Evolutionary conservation across 2,888 invertebrate genomes (phyloP), one percentile per base, ranked within the genome.

Genomic region (Conistra vaccinii): DNA sequence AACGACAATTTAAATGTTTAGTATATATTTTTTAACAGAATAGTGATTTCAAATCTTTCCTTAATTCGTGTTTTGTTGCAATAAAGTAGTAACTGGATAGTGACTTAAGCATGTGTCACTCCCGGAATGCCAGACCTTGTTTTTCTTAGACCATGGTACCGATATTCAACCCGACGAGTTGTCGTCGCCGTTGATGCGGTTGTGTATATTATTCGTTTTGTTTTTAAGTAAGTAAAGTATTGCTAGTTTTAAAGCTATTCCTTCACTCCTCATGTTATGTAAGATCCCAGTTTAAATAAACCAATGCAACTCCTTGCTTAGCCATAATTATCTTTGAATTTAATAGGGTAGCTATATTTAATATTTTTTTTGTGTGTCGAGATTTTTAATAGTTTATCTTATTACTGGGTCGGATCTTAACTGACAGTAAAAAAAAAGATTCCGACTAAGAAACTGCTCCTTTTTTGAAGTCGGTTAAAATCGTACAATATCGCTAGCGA

Each of bases 351-450:
- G 23, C 20, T 72, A 72, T 60, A 45, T 14, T 63, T 23, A 29
- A 42, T 20, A 26, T 61, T 74, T 61, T 61, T 57, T 32, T 65
- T 35, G 29, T 67, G 29, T 53, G 45, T 62, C 17, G 14, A 17
- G 12, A 53, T 76, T 68, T 32, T 23, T 42, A 14, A 60, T 60
- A 20, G 17, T 32, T 58, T 60, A 35, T 57, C 32, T 39, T 77
- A n/a, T 20, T 32, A 42, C 23, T 72, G 63, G 32, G 73, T 86
- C 75, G n/a, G 84, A 77, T 81, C 26, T 65, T 78, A 81, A 81
- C 79, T 74, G 81, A 86, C 81, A 73, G 76, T 79, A 78, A 84
- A 45, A 45, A 4, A 17, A 45, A 17, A 5, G 17, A 45, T 45
- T 45, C 45, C 5, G 17, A 45, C 45, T 17, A 5, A 45, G 17